Percentiles rank a stretch among this genome's conserved stretches.
phyloP scores from a whole-genome alignment of 2,797 vertebrate genomes.

The Simalia tracyae region DNA sequence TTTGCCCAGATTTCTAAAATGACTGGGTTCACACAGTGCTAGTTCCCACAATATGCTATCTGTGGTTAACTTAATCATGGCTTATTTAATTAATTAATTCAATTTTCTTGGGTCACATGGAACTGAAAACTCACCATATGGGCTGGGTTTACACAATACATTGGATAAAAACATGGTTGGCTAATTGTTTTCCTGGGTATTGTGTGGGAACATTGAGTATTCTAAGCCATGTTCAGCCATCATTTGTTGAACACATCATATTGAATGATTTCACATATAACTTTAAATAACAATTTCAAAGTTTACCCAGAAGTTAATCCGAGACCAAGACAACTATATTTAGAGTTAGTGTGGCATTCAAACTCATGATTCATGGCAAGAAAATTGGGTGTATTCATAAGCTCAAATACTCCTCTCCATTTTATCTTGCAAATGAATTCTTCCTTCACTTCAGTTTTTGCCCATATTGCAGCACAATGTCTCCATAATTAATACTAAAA shows the following conservation, averaged over 20 bases:
- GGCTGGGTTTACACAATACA: background rate
- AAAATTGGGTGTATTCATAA: background rate
- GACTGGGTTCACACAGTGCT: too few species aligned
- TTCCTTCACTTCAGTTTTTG: background rate
- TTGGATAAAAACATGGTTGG: background rate
- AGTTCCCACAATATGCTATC: too few species aligned
- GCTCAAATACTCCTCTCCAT: background rate
- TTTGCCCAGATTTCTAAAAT: background rate
- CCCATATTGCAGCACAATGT: background rate
- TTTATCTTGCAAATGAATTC: background rate
- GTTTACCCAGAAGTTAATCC: background rate
- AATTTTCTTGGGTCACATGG: background rate
- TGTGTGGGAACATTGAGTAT: background rate
- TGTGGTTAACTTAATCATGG: too few species aligned
- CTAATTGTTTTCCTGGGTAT: background rate
- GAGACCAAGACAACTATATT: background rate
- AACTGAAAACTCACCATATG: background rate
- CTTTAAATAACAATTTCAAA: background rate
- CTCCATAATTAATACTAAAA: background rate
- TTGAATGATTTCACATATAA: background rate
- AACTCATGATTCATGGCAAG: background rate
- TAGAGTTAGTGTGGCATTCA: background rate
- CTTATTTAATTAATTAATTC: background rate
- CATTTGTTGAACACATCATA: background rate
- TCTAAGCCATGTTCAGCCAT: background rate